Percentiles rank a stretch among this genome's conserved stretches.
These are phyloP conservation scores for Carpatolechia fugitivella DNA, from an alignment of 2,888 invertebrate species.

Conservation along the genomic window DNA sequence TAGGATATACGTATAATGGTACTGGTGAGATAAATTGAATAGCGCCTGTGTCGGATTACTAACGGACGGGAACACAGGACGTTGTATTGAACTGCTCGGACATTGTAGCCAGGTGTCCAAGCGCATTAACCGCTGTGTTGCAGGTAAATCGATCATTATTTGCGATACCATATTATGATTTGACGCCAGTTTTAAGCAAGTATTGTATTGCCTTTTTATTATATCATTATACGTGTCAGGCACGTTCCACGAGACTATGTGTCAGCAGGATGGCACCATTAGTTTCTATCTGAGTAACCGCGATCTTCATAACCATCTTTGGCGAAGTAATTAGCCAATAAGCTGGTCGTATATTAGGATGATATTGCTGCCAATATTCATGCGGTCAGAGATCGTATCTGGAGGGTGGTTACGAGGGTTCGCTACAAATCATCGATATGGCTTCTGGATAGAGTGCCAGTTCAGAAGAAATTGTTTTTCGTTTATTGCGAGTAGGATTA, in stretches of 20 bases:
- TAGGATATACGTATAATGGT: no score
- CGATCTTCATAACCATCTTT: slow-evolving; percentile 1
- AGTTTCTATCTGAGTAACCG: not conserved
- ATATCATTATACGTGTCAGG: not conserved
- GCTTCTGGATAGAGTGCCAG: slow-evolving; percentile 39
- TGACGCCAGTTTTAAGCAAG: no score
- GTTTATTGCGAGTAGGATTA: no score
- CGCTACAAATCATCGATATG: slow-evolving; percentile 49
- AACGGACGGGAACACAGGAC: no score
- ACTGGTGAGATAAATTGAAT: no score
- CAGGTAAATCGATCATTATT: no score
- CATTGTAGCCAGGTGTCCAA: no score
- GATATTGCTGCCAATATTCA: slow-evolving; percentile 43
- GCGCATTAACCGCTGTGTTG: no score
- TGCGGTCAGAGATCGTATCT: slow-evolving; percentile 46
- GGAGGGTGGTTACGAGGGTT: slow-evolving; percentile 44
- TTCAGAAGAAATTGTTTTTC: not conserved
- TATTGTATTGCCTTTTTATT: no score
- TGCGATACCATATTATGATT: no score
- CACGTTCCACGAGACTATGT: not conserved
- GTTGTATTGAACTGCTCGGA: no score
- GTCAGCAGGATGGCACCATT: not conserved
- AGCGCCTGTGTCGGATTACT: no score
- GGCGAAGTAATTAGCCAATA: slow-evolving; percentile 34
- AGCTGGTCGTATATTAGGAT: slow-evolving; percentile 38